Conservation (phyloP, 2,888 invertebrate genomes). For the Nephrotoma guestfalica region DNA sequence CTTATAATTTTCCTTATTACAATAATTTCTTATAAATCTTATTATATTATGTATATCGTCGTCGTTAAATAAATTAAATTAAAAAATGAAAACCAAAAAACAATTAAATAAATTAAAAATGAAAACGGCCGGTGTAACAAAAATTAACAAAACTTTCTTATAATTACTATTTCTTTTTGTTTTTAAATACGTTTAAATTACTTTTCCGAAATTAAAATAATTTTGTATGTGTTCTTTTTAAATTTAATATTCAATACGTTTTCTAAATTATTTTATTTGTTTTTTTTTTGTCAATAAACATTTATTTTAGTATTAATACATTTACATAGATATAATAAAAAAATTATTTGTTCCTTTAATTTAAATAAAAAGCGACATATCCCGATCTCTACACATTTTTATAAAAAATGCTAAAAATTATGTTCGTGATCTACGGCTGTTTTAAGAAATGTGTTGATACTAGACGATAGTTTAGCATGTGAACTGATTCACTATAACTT, state of each 20-base stretch:
- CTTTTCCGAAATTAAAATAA: neutral
- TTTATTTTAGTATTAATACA: neutral
- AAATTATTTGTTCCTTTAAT: neutral
- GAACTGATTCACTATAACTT: constrained; percentile 15
- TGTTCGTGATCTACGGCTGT: constrained; percentile 60
- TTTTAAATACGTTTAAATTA: neutral
- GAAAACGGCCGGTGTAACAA: neutral
- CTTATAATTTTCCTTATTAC: neutral
- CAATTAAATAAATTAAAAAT: neutral
- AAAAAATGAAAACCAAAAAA: neutral
- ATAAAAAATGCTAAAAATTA: constrained; percentile 5
- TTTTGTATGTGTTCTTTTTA: neutral
- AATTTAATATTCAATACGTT: neutral
- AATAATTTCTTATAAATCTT: neutral
- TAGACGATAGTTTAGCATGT: constrained; percentile 83
- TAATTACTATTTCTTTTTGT: neutral
- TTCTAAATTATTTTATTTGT: neutral
- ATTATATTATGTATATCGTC: neutral
- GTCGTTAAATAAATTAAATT: neutral
- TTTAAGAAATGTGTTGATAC: constrained; percentile 86
- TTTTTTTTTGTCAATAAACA: neutral
- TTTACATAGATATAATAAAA: neutral
- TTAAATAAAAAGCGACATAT: constrained; percentile 21
- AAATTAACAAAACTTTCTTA: neutral
- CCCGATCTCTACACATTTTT: constrained; percentile 37